phyloP scores from a whole-genome alignment of 2,113 vertebrate species.

The Campylomormyrus tamandua region DNA sequence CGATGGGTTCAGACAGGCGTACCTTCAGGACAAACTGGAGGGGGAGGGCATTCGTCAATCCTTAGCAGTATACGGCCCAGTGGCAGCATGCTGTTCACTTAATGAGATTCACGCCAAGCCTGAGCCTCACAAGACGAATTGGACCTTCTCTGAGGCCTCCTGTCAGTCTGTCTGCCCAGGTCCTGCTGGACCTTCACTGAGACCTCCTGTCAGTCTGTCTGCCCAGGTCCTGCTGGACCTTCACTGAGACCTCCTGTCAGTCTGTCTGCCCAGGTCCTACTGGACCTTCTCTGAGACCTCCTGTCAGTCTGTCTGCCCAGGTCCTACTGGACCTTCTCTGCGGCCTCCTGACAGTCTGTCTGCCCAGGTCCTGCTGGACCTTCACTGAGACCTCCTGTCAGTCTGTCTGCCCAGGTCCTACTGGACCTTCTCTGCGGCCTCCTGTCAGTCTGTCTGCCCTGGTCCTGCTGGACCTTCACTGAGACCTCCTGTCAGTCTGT shows the following conservation, averaged over 20 bases:
- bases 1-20: constrained; percentile 32
- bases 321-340: not conserved
- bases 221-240: constrained; percentile 40
- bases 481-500: too few relatives aligned
- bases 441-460: too few relatives aligned
- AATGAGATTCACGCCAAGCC: constrained; percentile 60
- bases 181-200: constrained; percentile 47
- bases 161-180: constrained; percentile 44
- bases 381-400: constrained; percentile 16
- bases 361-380: too few relatives aligned
- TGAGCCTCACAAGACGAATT: constrained; percentile 55
- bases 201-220: not conserved
- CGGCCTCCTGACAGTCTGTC: not conserved
- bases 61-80: constrained; percentile 63
- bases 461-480: too few relatives aligned
- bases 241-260: constrained; percentile 10
- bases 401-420: constrained; percentile 23
- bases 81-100: constrained; percentile 64
- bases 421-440: constrained; percentile 37
- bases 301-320: too few relatives aligned
- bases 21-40: constrained; percentile 45
- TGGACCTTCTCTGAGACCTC: too few relatives aligned
- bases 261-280: too few relatives aligned
- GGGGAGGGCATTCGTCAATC: constrained; percentile 54
- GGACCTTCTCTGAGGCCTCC: constrained; percentile 41